Conservation (phyloP, 2,888 invertebrate genomes). For the Brenthis daphne region DNA sequence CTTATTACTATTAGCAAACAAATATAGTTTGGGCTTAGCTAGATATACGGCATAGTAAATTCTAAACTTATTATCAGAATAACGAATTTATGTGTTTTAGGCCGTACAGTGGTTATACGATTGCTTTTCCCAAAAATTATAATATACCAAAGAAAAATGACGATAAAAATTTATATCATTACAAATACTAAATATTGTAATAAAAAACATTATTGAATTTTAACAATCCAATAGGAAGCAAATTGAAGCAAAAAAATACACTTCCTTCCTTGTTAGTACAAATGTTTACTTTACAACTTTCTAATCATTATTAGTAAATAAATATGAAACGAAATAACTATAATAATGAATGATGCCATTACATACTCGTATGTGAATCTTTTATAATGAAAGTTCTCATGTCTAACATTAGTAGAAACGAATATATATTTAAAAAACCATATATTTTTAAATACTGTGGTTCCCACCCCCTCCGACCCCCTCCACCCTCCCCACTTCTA, state of each 20-base stretch:
- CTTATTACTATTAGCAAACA: constrained; percentile 32
- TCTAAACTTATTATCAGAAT: constrained; percentile 23
- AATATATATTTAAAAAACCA: not conserved
- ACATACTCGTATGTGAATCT: constrained; percentile 18
- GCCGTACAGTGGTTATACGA: not conserved
- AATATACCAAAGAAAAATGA: too few relatives aligned
- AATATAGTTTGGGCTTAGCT: constrained; percentile 31
- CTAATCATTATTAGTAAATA: constrained; percentile 14
- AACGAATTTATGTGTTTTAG: constrained; percentile 17
- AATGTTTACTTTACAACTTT: constrained; percentile 10
- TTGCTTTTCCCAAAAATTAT: too few relatives aligned
- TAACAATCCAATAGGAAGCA: not conserved
- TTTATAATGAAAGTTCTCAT: constrained; percentile 11
- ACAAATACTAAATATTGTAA: too few relatives aligned
- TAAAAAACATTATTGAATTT: not conserved
- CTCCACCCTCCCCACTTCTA: too few relatives aligned
- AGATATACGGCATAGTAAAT: constrained; percentile 30
- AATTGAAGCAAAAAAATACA: not conserved
- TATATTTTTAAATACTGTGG: too few relatives aligned
- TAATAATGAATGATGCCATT: constrained; percentile 2
- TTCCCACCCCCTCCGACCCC: too few relatives aligned
- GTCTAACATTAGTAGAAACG: constrained; percentile 6
- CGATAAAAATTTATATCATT: too few relatives aligned
- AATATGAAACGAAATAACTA: not conserved
- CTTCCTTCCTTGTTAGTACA: constrained; percentile 2